Evolutionary conservation across 2,888 invertebrate genomes (phyloP).

Genomic region (Cerastis leucographa): DNA sequence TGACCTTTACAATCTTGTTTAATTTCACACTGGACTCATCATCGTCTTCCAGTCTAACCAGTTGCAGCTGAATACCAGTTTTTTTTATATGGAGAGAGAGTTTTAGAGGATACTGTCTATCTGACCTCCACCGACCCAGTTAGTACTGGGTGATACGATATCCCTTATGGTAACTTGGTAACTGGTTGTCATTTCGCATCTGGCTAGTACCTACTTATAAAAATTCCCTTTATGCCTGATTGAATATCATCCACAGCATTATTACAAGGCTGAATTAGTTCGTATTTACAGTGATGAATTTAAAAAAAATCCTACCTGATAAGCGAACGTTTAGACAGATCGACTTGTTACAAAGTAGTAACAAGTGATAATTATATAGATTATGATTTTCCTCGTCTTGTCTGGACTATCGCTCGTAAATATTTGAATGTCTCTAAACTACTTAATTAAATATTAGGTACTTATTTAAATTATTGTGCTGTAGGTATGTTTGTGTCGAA

Average conservation of each 20-base stretch:
- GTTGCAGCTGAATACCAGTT: no score
- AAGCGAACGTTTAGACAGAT: not conserved
- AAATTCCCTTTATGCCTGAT: not conserved
- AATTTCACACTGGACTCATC: no score
- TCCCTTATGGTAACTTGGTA: no score
- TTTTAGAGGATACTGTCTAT: no score
- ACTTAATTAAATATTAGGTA: not conserved
- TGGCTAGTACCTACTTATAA: not conserved
- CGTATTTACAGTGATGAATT: not conserved
- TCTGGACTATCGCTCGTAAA: not conserved
- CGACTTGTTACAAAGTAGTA: not conserved
- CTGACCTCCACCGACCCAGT: no score
- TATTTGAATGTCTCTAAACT: not conserved
- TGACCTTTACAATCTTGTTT: not conserved
- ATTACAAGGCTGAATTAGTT: not conserved
- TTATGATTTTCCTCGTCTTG: not conserved
- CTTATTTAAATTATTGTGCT: not conserved
- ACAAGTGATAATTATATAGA: not conserved
- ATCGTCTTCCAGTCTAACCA: no score
- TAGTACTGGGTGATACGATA: no score
- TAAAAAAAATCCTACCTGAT: not conserved
- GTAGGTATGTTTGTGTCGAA: not conserved
- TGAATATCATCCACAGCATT: not conserved
- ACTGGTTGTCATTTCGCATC: not conserved
- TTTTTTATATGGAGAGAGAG: no score